Evolutionary conservation across 2,888 invertebrate genomes (phyloP).

Genomic region (Mechanitis messenoides): DNA sequence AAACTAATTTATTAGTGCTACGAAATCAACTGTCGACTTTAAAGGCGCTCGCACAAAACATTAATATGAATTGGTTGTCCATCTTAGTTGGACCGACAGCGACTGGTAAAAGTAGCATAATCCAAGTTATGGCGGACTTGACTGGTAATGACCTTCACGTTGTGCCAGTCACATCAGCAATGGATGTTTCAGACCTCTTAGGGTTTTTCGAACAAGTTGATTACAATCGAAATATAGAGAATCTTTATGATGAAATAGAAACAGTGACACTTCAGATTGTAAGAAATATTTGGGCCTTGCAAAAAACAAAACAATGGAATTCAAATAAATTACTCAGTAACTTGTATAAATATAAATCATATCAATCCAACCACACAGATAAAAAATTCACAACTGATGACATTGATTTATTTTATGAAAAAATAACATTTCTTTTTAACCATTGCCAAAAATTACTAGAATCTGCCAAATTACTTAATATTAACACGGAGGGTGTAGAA

Average conservation of each 20-base stretch:
- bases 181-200: constrained; percentile 95
- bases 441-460: constrained; percentile 48
- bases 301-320: constrained; percentile 41
- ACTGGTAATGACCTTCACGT: constrained; percentile 84
- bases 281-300: constrained; percentile 60
- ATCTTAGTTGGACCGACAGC: constrained; percentile 89
- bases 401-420: constrained; percentile 47
- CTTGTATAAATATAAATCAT: constrained; percentile 48
- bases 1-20: constrained; percentile 64
- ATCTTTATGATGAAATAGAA: constrained; percentile 77
- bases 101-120: constrained; percentile 87
- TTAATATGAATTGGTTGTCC: constrained; percentile 94
- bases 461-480: constrained; percentile 32
- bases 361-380: constrained; percentile 37
- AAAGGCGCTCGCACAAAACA: constrained; percentile 89
- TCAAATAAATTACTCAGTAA: constrained; percentile 49
- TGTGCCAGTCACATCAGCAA: constrained; percentile 90
- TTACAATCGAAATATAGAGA: constrained; percentile 84
- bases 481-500: constrained; percentile 36
- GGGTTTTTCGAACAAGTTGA: constrained; percentile 98
- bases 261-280: constrained; percentile 69
- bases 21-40: constrained; percentile 80
- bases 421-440: constrained; percentile 45
- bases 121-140: constrained; percentile 85
- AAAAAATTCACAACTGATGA: constrained; percentile 36